Evolutionary conservation across 2,797 vertebrate species (phyloP).

Genomic region (Acrossocheilus wenchowensis): DNA sequence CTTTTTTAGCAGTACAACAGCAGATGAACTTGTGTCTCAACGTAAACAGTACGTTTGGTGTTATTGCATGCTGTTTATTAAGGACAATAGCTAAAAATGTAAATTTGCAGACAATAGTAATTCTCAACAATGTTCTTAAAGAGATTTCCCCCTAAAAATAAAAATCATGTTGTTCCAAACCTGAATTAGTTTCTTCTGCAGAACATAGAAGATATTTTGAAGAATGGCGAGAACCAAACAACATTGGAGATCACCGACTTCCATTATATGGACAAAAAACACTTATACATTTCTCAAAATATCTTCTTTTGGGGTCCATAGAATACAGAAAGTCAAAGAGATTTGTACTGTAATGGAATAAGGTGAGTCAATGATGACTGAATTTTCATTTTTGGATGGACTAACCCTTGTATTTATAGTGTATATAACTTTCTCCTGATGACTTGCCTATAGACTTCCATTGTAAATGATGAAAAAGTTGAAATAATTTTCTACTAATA

Average conservation of each 20-base stretch:
- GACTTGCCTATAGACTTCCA: not conserved
- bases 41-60: not conserved
- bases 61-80: not conserved
- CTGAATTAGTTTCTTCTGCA: not conserved
- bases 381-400: not conserved
- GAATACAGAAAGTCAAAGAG: not conserved
- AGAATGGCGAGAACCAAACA: not conserved
- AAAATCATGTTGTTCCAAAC: not conserved
- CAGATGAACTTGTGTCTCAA: not conserved
- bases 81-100: not conserved
- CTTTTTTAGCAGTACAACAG: not conserved
- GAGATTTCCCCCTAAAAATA: not conserved
- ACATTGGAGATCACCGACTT: not conserved
- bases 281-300: not conserved
- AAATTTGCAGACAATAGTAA: not conserved
- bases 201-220: not conserved
- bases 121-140: not conserved
- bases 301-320: not conserved
- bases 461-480: not conserved
- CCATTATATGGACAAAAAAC: not conserved
- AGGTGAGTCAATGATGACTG: not conserved
- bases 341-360: not conserved
- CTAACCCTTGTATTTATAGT: too few species aligned
- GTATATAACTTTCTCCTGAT: not conserved
- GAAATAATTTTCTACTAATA: not conserved